Base-by-base conservation (phyloP, 2,797 vertebrate genomes). In the Triplophysa bombifrons region DNA sequence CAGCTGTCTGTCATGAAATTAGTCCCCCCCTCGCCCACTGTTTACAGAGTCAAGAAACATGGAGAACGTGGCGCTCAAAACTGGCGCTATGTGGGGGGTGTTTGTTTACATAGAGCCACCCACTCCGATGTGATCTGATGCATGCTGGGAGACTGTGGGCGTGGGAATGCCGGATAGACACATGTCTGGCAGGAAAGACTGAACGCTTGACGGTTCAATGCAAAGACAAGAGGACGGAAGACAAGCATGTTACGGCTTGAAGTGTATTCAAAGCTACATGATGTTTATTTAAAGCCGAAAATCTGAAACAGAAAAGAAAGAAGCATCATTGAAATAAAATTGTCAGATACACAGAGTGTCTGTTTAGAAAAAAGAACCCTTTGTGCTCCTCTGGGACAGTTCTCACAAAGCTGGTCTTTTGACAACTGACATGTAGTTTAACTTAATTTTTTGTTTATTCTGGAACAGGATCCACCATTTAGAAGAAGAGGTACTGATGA, bases 61-160 rank as follows among this genome's bases (percentile, higher is more conserved):
- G 60, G 68, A 55, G 69, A 69, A 48, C 25, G 48, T 71, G 66
- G 70, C 25, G 17, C n/a, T 16, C 61, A 34, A 46, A 68, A 81
- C 56, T 75, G 84, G 27, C 16, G 65, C 79, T 55, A 56, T 55
- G 64, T 22, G 38, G 44, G 78, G 70, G 80, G 70, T 6, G 74
- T 79, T 19, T 84, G 78, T 84, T 85, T 85, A 76, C 70, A 82
- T 56, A 81, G 78, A 63, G 50, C 78, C 67, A 73, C 81, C 68
- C 76, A 80, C 70, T 77, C 76, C 60, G 16, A 67, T 44, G 19
- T 56, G 34, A 27, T 72, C 27, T 80, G 60, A 66, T 84, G 83
- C 81, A 75, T 83, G 81, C 81, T 79, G 83, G 81, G 87, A 85
- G n/a, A 25, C 61, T 11, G 85, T 88, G 82, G 87, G 87, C 20